Base-by-base conservation (phyloP, 2,113 vertebrate genomes). In the Pelvicachromis taeniatus region DNA sequence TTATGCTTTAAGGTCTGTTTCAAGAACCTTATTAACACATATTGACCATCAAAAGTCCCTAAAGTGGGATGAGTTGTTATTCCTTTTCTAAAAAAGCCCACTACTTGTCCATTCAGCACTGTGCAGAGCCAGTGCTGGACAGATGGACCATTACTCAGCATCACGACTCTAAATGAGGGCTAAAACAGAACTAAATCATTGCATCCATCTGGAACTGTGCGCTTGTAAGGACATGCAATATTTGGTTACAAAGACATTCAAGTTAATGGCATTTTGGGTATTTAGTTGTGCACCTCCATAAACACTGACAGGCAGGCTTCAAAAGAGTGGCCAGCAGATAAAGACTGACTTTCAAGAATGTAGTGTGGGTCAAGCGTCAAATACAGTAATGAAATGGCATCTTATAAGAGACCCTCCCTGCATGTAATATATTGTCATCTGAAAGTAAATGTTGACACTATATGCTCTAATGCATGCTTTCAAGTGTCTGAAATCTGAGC, bases 141-240 rank as follows among this genome's bases (percentile, higher is more conserved):
- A 93, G 91, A 89, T 83, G 89, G 88, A 83, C 80, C 83, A 85
- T 94, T 94, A 91, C 84, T 92, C 93, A 94, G 91, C 92, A 90
- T 63, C 84, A 78, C 73, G 38, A 78, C 79, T 81, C 70, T 87
- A 75, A 88, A 77, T 82, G 77, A 90, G 42, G 63, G 73, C 68
- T 70, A 52, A 53, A 90, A 86, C 61, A 77, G 58, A 78, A 91
- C 85, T 68, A 84, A 89, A 84, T 88, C 87, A 82, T 88, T 85
- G 82, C 86, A 77, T 89, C 89, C 68, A 91, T 89, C 89, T 91
- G 81, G 81, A 78, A 26, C 50, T 19, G 48, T 13, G 77, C 68
- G 84, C 29, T 45, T 54, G 73, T 19, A 31, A 33, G 31, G 4
- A 42, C 59, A 85, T 33, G 19, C 53, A 77, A 85, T 38, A 40